Conservation (phyloP, 2,113 vertebrate genomes). For the Psephotus haematonotus region DNA sequence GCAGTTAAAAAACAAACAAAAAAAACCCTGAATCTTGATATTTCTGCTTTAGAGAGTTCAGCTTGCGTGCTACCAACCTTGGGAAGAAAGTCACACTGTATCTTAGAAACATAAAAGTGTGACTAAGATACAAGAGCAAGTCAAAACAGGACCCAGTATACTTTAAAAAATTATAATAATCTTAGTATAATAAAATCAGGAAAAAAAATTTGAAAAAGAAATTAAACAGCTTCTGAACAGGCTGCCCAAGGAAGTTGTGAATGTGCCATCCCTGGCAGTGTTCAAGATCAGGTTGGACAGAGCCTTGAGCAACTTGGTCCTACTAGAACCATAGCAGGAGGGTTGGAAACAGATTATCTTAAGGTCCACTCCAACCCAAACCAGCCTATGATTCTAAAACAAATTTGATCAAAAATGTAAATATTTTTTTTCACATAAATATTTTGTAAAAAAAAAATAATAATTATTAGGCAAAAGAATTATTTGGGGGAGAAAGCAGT, state of each 20-base stretch:
- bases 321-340: not conserved
- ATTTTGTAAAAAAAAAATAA: not conserved
- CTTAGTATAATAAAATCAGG: not conserved
- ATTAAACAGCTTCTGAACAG: not conserved
- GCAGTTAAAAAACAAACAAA: not conserved
- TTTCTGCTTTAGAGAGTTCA: not conserved
- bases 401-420: not conserved
- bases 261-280: not conserved
- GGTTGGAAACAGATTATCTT: not conserved
- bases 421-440: not conserved
- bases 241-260: not conserved
- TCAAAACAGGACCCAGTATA: not conserved
- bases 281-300: not conserved
- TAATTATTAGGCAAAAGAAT: not conserved
- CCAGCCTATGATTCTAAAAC: not conserved
- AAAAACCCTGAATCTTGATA: not conserved
- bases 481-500: not conserved
- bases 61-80: not conserved
- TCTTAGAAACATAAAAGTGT: not conserved
- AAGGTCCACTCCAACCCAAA: not conserved
- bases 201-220: not conserved
- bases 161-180: not conserved
- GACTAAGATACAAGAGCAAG: not conserved
- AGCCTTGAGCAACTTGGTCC: not conserved
- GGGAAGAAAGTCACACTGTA: not conserved